Percentiles rank a stretch among this genome's conserved stretches.
Conservation (phyloP, 2,113 vertebrate species). For the rabbit (Oryctolagus cuniculus) region DNA sequence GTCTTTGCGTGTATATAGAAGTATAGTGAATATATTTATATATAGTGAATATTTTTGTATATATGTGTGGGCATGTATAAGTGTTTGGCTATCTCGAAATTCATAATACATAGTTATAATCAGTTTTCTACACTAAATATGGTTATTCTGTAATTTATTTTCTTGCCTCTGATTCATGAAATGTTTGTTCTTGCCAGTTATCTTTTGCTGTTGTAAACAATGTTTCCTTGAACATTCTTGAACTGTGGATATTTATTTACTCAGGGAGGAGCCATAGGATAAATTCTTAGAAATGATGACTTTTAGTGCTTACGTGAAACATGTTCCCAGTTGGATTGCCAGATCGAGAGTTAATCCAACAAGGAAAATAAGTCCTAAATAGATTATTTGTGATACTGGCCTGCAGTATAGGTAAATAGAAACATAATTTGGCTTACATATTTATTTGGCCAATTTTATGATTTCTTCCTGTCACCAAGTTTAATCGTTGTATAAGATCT, state of each 20-base stretch:
- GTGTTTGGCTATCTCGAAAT: not conserved
- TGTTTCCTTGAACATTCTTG: not conserved
- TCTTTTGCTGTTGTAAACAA: constrained; percentile 22
- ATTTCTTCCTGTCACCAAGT: not conserved
- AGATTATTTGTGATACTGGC: constrained; percentile 31
- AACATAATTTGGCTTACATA: not conserved
- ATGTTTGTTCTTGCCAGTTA: constrained; percentile 8
- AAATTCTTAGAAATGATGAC: constrained; percentile 48
- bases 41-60: not conserved
- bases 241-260: constrained; percentile 35
- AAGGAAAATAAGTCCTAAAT: constrained; percentile 38
- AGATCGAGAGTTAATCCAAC: not conserved
- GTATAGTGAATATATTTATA: not conserved
- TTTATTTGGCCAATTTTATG: not conserved
- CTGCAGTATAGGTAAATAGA: not conserved
- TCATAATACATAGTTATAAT: not conserved
- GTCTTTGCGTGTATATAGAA: not conserved
- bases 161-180: constrained; percentile 18
- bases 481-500: not conserved
- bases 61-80: not conserved
- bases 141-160: constrained; percentile 22
- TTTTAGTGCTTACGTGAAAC: constrained; percentile 31
- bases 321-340: not conserved
- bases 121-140: constrained; percentile 28
- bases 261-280: constrained; percentile 8